Conservation (phyloP, 2,113 vertebrate genomes). For the Vidua chalybeata region DNA sequence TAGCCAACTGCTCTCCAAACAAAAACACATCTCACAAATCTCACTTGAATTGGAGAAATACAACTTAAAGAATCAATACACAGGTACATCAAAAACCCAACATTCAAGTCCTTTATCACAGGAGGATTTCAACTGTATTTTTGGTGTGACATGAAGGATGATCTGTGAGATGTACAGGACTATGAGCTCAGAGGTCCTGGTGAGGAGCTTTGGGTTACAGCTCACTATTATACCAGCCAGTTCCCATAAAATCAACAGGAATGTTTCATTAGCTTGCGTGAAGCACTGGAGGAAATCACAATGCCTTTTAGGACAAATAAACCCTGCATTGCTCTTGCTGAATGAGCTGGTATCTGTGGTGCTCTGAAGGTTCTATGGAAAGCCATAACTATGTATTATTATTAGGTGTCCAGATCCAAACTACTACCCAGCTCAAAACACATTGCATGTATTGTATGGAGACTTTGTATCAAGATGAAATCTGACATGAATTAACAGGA, state of each 20-base stretch:
- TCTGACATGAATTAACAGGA: not conserved
- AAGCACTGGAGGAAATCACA: not conserved
- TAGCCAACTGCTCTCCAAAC: not conserved
- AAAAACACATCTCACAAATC: conserved; percentile 12
- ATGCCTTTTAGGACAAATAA: not conserved
- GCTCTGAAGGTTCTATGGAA: not conserved
- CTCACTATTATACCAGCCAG: not conserved
- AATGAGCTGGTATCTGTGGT: not conserved
- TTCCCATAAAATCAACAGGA: not conserved
- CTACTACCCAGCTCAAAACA: not conserved
- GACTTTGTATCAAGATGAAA: not conserved
- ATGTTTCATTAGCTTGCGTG: not conserved
- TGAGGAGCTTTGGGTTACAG: not conserved
- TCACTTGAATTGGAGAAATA: not conserved
- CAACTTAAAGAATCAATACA: not conserved
- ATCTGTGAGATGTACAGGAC: not conserved
- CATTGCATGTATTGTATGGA: not conserved
- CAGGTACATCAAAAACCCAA: not conserved
- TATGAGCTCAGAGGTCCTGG: not conserved
- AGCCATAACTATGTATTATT: not conserved
- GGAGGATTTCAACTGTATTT: not conserved
- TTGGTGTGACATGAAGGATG: not conserved
- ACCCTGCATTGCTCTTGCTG: not conserved
- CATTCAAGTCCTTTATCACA: not conserved
- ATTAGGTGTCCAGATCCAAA: not conserved